A percentile compares a stretch with the other conserved stretches of the same genome.
Conservation (phyloP, 2,797 vertebrate genomes). For the Peromyscus nudipes region DNA sequence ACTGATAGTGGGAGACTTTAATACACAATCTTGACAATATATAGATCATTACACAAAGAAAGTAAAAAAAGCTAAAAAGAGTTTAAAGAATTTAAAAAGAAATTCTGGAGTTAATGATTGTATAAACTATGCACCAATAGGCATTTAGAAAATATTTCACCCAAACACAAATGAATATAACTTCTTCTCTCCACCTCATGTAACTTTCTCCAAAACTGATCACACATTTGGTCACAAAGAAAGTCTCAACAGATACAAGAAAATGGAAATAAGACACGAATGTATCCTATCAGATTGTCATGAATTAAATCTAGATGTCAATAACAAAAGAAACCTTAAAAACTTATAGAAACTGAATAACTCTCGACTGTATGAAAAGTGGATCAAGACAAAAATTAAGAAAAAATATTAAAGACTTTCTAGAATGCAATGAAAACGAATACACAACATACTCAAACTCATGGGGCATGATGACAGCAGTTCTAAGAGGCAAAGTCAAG, state of each 20-base stretch:
- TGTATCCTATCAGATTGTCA: neutral
- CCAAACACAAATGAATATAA: neutral
- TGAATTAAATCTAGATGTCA: neutral
- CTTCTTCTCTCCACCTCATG: neutral
- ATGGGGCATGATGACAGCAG: no score
- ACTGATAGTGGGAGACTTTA: neutral
- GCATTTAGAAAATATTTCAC: neutral
- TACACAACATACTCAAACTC: no score
- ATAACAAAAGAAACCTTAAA: neutral
- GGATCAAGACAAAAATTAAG: no score
- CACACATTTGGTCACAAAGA: neutral
- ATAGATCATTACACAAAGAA: neutral
- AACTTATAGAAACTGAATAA: neutral
- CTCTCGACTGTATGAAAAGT: no score
- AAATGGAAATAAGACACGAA: neutral
- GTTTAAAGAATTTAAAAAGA: no score
- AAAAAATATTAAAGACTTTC: no score
- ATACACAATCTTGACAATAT: neutral
- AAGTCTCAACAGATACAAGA: neutral
- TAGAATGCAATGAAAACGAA: no score
- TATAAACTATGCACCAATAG: neutral
- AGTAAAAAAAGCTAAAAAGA: neutral
- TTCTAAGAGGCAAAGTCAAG: no score
- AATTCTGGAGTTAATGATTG: neutral
- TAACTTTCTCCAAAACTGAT: neutral